A percentile compares a stretch with the other conserved stretches of the same genome.
These are phyloP conservation scores for Helarctos malayanus DNA, from an alignment of 2,797 vertebrate species.

Conservation along the genomic window DNA sequence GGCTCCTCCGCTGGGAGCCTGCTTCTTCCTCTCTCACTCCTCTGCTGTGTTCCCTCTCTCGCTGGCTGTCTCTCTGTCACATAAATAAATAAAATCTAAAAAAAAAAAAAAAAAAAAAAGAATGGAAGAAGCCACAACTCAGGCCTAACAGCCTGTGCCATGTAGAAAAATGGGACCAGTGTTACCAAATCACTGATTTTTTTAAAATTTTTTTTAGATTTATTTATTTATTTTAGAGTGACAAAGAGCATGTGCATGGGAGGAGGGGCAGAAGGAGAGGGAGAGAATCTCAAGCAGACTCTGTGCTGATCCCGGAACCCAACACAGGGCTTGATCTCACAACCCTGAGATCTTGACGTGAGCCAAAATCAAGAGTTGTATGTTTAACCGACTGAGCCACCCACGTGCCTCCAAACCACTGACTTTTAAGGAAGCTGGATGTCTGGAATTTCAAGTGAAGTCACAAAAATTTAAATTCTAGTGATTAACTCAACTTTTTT, in stretches of 20 bases:
- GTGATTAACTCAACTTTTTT: conserved; percentile 22
- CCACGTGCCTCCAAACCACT: not conserved
- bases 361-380: not conserved
- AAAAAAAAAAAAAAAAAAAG: too few species aligned
- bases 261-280: not conserved
- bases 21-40: too few species aligned
- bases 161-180: not conserved
- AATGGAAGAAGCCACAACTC: not conserved
- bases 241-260: not conserved
- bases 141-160: not conserved
- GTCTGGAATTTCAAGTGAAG: not conserved
- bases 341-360: not conserved
- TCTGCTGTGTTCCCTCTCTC: too few species aligned
- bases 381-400: not conserved
- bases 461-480: conserved; percentile 26
- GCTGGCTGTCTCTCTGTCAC: too few species aligned
- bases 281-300: not conserved
- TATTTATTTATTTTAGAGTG: not conserved
- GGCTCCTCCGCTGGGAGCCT: too few species aligned
- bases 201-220: not conserved
- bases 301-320: not conserved
- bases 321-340: not conserved
- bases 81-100: too few species aligned
- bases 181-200: not conserved
- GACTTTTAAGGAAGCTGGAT: not conserved